phyloP scores from a whole-genome alignment of 2,113 vertebrate species.

The Entelurus aequoreus region DNA sequence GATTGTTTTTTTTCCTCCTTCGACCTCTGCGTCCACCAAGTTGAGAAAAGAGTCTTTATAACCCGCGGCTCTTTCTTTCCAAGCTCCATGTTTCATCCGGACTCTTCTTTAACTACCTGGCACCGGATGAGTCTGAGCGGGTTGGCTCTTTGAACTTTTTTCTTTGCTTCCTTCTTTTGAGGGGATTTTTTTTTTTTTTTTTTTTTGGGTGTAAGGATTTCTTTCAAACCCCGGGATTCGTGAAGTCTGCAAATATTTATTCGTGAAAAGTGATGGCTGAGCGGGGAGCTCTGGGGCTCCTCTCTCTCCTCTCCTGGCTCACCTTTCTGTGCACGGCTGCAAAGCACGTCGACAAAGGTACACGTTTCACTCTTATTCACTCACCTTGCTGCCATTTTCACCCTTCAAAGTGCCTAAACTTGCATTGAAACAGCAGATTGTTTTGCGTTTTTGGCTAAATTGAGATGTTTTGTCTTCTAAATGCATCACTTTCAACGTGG shows the following conservation, averaged over 20 bases:
- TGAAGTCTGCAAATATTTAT: constrained; percentile 63
- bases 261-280: constrained; percentile 78
- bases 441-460: neutral
- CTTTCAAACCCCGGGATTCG: constrained; percentile 36
- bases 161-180: constrained; percentile 2
- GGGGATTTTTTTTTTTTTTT: constrained; percentile 18
- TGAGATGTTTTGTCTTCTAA: constrained; percentile 10
- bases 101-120: constrained; percentile 58
- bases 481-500: constrained; percentile 1
- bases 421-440: constrained; percentile 4
- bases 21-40: constrained; percentile 64
- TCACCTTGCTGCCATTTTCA: neutral
- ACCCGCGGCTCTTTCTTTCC: constrained; percentile 52
- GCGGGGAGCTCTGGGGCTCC: constrained; percentile 76
- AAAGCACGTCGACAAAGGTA: constrained; percentile 75
- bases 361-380: constrained; percentile 14
- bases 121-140: constrained; percentile 56
- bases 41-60: constrained; percentile 58
- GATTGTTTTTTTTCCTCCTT: constrained; percentile 53
- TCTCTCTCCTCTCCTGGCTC: constrained; percentile 73
- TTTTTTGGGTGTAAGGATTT: constrained; percentile 40
- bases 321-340: constrained; percentile 62
- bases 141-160: constrained; percentile 63
- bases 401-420: neutral
- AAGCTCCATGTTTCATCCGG: constrained; percentile 68